These are phyloP conservation scores for Artibeus lituratus DNA, from an alignment of 2,797 vertebrate genomes.

Conservation along the genomic window DNA sequence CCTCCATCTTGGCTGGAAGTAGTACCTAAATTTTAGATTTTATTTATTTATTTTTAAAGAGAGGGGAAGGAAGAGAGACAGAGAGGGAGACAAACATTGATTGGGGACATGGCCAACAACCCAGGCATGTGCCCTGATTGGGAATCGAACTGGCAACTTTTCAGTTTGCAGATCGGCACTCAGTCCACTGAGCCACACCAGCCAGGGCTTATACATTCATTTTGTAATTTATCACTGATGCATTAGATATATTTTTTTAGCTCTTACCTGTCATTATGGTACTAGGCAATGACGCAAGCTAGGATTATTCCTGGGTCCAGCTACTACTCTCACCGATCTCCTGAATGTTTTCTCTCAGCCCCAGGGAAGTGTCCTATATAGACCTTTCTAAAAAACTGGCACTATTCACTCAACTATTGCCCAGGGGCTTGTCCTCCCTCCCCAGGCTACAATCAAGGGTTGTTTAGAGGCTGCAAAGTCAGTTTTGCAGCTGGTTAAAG, in stretches of 20 bases:
- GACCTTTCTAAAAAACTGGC: background rate
- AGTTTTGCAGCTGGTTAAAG: background rate
- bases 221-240: slow-evolving; percentile 23
- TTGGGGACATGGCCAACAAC: too few relatives aligned
- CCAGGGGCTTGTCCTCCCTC: background rate
- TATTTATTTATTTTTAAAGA: too few relatives aligned
- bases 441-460: background rate
- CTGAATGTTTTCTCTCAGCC: background rate
- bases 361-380: background rate
- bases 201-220: background rate
- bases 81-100: too few relatives aligned
- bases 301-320: slow-evolving; percentile 12
- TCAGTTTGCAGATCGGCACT: too few relatives aligned
- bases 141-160: too few relatives aligned
- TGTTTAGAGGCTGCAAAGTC: background rate
- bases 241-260: slow-evolving; percentile 23
- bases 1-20: too few relatives aligned
- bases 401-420: background rate
- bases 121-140: too few relatives aligned
- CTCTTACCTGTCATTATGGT: slow-evolving; percentile 28
- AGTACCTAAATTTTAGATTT: too few relatives aligned
- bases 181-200: too few relatives aligned
- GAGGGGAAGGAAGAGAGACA: too few relatives aligned
- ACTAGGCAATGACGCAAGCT: background rate
- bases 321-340: background rate